Evolutionary conservation across 2,113 vertebrate genomes (phyloP).

Genomic region (Alligator sinensis): DNA sequence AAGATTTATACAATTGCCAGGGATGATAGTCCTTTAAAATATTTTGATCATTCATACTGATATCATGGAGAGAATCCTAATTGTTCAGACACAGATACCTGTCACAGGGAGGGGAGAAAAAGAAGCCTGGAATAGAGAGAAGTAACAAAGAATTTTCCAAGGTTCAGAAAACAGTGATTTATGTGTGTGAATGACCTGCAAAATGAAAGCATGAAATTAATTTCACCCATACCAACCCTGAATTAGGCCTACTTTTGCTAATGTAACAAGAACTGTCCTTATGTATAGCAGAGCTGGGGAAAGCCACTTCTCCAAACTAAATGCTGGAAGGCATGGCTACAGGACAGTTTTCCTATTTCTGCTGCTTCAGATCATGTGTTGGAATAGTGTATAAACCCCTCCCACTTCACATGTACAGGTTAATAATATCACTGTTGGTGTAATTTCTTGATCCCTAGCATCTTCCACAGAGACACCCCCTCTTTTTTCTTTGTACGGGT

Average conservation of each 20-base stretch:
- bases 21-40: background rate
- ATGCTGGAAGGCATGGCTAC: background rate
- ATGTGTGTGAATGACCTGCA: background rate
- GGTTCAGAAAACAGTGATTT: background rate
- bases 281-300: rapidly evolving
- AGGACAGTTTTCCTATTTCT: background rate
- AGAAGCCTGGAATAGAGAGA: background rate
- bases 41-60: background rate
- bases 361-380: background rate
- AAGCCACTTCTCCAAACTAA: background rate
- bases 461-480: too few species aligned
- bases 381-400: background rate
- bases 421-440: background rate
- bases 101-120: background rate
- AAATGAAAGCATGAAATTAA: rapidly evolving
- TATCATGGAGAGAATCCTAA: background rate
- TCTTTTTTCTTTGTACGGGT: background rate
- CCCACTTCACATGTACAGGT: background rate
- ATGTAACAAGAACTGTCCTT: background rate
- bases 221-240: background rate
- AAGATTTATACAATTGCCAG: background rate
- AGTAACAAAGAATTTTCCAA: background rate
- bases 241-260: background rate
- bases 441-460: too few species aligned
- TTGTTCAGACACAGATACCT: background rate